Evolutionary conservation across 2,113 vertebrate genomes (phyloP), one percentile per base, ranked within the genome.

Genomic region (Serilophus lunatus): DNA sequence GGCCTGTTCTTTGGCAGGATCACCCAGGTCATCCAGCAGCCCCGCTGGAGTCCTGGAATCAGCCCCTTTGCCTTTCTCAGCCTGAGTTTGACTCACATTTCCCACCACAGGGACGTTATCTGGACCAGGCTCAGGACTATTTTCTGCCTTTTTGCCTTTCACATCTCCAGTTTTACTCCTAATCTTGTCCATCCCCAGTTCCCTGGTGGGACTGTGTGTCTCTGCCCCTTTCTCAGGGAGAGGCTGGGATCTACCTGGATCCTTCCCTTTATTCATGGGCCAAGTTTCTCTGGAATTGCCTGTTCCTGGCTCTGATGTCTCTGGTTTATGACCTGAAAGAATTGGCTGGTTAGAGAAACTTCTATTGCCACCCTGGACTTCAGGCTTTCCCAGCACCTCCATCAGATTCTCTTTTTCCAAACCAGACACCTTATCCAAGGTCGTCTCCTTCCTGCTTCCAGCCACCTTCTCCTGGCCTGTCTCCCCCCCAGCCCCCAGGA

Each of bases 21-120:
- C 85, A 44, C 49, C 15, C 31, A 57, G 68, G 20, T 28, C 88
- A 35, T 5, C 69, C 3, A 15, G 24, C 23, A 40, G 65, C 3
- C 16, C 17, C 0, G 0, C 92, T 15, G 10, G 5, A 33, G 15
- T 0, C 23, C 69, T 12, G 10, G 6, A 19, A 25, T 28, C 2
- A 23, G 47, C 4, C 64, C 54, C 88, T 42, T 3, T 33, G 45
- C 26, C 68, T 38, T 57, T 35, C 19, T 14, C 68, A 26, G 51
- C 0, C 11, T 44, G 86, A 23, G 26, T 0, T 6, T 49, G 45
- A 5, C 89, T 51, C 2, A 2, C 7, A 1, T 3, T 19, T 50
- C 76, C 90, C 56, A 13, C 59, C 4, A 19, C 72, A 18, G 63
- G 44, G 44, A 22, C 5, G 6, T 12, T 4, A 7, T 36, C 72